These are phyloP conservation scores for Trachurus trachurus DNA, from an alignment of 2,797 vertebrate genomes.

Conservation along the genomic window DNA sequence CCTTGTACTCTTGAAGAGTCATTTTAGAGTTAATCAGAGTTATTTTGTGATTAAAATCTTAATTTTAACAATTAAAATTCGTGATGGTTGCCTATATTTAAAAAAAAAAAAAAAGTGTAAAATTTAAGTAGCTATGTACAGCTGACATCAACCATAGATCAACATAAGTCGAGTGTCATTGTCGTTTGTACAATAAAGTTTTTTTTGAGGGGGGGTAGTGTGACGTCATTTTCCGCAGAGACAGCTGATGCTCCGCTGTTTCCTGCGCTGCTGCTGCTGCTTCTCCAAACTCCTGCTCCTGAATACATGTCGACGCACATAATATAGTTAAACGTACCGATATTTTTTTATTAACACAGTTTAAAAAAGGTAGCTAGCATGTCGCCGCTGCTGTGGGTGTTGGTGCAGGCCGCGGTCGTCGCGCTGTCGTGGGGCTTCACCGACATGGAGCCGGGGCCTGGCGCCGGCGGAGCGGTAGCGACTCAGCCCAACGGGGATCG, in stretches of 20 bases:
- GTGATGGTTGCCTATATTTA: too few relatives aligned
- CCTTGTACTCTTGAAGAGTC: too few relatives aligned
- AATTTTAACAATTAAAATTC: too few relatives aligned
- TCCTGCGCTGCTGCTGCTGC: conserved; percentile 22
- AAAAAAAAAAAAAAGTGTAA: too few relatives aligned
- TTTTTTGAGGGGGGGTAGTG: not conserved
- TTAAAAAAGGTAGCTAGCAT: conserved; percentile 20
- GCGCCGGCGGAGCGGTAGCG: conserved; percentile 48
- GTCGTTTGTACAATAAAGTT: conserved; percentile 68
- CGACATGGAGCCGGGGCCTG: conserved; percentile 85
- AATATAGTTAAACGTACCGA: not conserved
- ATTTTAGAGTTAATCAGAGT: too few relatives aligned
- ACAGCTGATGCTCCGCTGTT: conserved; percentile 61
- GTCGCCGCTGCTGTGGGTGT: conserved; percentile 57
- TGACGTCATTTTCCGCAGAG: conserved; percentile 70
- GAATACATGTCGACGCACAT: conserved; percentile 7
- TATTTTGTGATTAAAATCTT: too few relatives aligned
- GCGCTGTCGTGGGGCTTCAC: conserved; percentile 68
- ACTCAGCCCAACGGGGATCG: conserved; percentile 85
- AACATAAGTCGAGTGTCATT: fast-evolving
- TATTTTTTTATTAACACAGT: conserved; percentile 1
- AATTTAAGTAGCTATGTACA: not conserved
- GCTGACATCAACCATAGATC: too few relatives aligned
- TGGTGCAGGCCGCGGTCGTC: conserved; percentile 67
- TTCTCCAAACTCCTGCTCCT: not conserved